Evolutionary conservation across 2,888 invertebrate species (phyloP), one percentile per base, ranked within the genome.

Genomic region (Stratiomys singularior): DNA sequence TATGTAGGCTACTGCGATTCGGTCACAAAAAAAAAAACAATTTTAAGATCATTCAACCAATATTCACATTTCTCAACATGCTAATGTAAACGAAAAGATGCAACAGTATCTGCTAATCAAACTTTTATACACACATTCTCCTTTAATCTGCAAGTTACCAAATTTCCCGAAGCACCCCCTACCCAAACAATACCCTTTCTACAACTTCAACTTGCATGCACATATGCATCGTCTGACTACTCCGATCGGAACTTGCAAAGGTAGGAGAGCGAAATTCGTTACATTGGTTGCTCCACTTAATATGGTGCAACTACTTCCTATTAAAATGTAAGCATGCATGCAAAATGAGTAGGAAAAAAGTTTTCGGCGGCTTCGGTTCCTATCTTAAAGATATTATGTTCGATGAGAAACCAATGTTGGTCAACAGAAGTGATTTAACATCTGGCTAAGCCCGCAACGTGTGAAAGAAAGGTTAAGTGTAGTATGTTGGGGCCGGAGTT

Each of bases 281-380:
- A n/a, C 30, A 64, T 15, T 64, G 21, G 28, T 64, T 64, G 64
- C 64, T 64, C 64, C 18, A 64, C 30, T 64, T 64, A 64, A 64
- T 64, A n/a, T 64, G 64, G 64, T 64, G 64, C 64, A 64, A 64
- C 64, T 11, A 28, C 64, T 64, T 64, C 64, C 64, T 64, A 27
- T 15, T 28, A 64, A 60, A 28, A n/a, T 21, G n/a, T 30, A n/a
- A 64, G 64, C n/a, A 30, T 28, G 64, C 64, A 64, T 27, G 30
- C 13, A 30, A 64, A 28, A 64, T 60, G 25, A 60, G 13, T 21
- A 25, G 7, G 64, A 11, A 64, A 64, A 15, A 64, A 9, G 7
- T 30, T 28, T 27, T 28, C 23, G 15, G 5, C 23, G 7, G 15
- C 0, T 5, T 60, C 9, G 13, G 30, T 5, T 15, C 11, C 28